Evolutionary conservation across 2,888 invertebrate species (phyloP), one percentile per base, ranked within the genome.

Genomic region (Pecten maximus): DNA sequence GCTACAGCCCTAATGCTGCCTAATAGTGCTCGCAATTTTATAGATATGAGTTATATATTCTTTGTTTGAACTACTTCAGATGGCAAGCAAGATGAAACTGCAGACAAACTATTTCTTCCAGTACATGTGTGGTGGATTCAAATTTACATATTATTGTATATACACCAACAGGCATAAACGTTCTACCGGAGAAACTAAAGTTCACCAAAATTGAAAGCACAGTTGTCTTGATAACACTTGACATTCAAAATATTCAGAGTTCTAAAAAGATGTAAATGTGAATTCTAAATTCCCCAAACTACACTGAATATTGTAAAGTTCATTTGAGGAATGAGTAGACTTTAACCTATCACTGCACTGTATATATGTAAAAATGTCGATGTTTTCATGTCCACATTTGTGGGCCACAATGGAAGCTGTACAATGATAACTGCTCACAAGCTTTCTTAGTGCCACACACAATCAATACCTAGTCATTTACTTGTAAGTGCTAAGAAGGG

Each of bases 401-500:
- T 19, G 23, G 54, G 54, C 23, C 54, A 54, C 54, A 54, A 54
- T 54, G 54, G 54, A 54, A 35, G 74, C 74, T 28, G 35, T 74
- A 74, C 35, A 16, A 74, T 35, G 74, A 74, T 35, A 74, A 74
- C 74, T 15, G 28, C 74, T 74, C 60, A 23, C 60, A 2, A 23
- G n/a, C 23, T 60, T 60, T n/a, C 60, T 60, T 60, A 23, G 60
- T 74, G 12, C 28, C 35, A 8, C 12, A 28, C 35, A 74, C 15
- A 74, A 74, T 74, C 74, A 74, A 74, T 74, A 74, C 10, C 74
- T 23, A 74, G 74, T 74, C 74, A 74, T 74, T 74, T 74, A 74
- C 74, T 74, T 74, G 74, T 74, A 74, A 74, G 74, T 74, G 74
- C 74, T 74, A 74, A 74, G 74, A 35, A 74, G 74, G 74, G 74